Conservation (phyloP, 2,888 invertebrate genomes). For the Melolontha melolontha region DNA sequence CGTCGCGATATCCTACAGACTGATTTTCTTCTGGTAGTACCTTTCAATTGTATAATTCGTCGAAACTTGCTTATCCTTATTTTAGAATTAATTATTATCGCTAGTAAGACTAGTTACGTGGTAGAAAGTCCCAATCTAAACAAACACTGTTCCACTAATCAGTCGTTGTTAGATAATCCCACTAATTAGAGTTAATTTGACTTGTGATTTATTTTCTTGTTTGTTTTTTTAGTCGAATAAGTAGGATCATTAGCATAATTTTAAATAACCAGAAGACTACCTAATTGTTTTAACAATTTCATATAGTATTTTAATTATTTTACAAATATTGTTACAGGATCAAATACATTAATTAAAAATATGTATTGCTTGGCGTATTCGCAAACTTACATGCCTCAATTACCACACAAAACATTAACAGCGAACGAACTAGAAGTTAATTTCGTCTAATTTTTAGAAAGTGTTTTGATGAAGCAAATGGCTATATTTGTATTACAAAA, state of each 20-base stretch:
- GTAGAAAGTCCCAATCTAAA: neutral
- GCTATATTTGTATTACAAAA: no score
- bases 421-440: no score
- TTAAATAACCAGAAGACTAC: neutral
- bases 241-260: no score
- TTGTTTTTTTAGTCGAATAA: slow-evolving; percentile 1
- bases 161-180: slow-evolving; percentile 1
- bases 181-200: slow-evolving; percentile 26
- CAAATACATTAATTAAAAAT: no score
- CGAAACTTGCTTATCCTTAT: neutral
- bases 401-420: no score
- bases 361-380: no score
- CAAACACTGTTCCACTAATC: slow-evolving; percentile 16
- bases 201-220: slow-evolving; percentile 4
- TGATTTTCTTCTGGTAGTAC: neutral
- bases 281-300: neutral
- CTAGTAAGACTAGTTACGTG: slow-evolving; percentile 13
- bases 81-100: slow-evolving; percentile 1
- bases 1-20: slow-evolving; percentile 3
- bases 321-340: no score
- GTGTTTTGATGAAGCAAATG: no score
- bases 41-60: neutral
- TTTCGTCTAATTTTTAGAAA: no score
- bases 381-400: no score
- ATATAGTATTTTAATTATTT: no score